phyloP scores from a whole-genome alignment of 2,888 invertebrate genomes.

The Eilema sororculum region DNA sequence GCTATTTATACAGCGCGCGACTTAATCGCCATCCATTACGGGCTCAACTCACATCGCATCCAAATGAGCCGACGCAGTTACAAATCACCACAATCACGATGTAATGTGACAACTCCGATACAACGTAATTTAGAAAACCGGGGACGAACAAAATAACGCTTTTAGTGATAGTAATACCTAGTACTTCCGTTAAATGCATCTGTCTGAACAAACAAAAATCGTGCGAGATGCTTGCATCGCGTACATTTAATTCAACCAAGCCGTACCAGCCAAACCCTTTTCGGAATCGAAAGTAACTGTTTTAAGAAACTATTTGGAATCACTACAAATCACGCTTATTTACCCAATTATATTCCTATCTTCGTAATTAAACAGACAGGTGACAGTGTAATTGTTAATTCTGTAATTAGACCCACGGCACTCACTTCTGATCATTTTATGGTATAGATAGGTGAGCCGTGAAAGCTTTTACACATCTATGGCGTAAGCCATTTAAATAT shows the following conservation, averaged over 20 bases:
- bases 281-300: not conserved
- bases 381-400: slow-evolving; percentile 13
- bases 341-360: not conserved
- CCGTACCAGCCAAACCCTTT: not conserved
- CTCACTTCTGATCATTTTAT: slow-evolving; percentile 64
- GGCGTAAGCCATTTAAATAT: slow-evolving; percentile 58
- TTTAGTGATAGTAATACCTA: not conserved
- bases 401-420: slow-evolving; percentile 30
- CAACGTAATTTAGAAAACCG: slow-evolving; percentile 29
- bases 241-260: not conserved
- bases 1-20: slow-evolving; percentile 65
- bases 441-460: too few species aligned
- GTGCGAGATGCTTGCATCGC: not conserved
- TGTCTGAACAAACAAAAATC: not conserved
- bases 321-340: not conserved
- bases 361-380: slow-evolving; percentile 5
- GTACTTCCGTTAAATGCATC: not conserved
- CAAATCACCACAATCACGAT: slow-evolving; percentile 50
- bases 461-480: slow-evolving; percentile 65
- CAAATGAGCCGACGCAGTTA: slow-evolving; percentile 60
- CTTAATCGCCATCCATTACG: slow-evolving; percentile 66
- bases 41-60: slow-evolving; percentile 62
- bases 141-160: slow-evolving; percentile 9
- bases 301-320: not conserved
- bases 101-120: slow-evolving; percentile 25